Evolutionary conservation across 30 jellyfish, hydroid and myxozoan genomes (phyloP).

Genomic region (Morbakka virulenta): DNA sequence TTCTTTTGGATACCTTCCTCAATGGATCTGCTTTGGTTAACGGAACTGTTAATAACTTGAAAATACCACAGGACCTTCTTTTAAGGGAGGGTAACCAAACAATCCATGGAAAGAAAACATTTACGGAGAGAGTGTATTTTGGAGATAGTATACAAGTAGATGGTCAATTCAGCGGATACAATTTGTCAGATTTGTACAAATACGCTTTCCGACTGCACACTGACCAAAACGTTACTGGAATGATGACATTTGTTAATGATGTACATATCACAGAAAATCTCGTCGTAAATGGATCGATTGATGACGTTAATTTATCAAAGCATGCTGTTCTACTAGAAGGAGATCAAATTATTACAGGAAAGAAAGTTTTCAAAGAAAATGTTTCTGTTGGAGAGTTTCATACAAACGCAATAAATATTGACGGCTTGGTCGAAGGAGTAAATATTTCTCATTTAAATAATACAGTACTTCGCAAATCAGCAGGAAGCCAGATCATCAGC

Average conservation of each 20-base stretch:
- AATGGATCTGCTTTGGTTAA: constrained; percentile 1
- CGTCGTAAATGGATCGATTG: constrained; percentile 22
- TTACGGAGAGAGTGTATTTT: constrained; percentile 20
- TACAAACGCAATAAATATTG: constrained; percentile 41
- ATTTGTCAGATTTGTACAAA: constrained; percentile 40
- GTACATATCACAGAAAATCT: background rate
- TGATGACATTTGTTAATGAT: constrained; percentile 5
- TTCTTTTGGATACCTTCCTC: background rate
- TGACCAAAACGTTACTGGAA: constrained; percentile 51
- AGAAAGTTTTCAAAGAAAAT: constrained; percentile 36
- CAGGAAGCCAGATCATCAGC: constrained; percentile 64
- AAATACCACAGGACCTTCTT: constrained; percentile 37
- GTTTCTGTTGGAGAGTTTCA: constrained; percentile 6
- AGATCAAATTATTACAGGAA: constrained; percentile 38
- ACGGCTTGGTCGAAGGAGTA: constrained; percentile 74
- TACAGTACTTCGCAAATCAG: constrained; percentile 29
- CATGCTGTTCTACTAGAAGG: constrained; percentile 57
- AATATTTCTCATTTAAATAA: constrained; percentile 59
- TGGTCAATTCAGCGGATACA: constrained; percentile 34
- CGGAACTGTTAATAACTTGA: constrained; percentile 50
- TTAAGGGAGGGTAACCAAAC: constrained; percentile 12
- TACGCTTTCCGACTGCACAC: constrained; percentile 48
- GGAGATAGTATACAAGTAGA: constrained; percentile 19
- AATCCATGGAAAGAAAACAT: constrained; percentile 62
- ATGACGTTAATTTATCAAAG: constrained; percentile 35